Conservation (phyloP, 2,113 vertebrate genomes). For the Periophthalmodon schlosseri region DNA sequence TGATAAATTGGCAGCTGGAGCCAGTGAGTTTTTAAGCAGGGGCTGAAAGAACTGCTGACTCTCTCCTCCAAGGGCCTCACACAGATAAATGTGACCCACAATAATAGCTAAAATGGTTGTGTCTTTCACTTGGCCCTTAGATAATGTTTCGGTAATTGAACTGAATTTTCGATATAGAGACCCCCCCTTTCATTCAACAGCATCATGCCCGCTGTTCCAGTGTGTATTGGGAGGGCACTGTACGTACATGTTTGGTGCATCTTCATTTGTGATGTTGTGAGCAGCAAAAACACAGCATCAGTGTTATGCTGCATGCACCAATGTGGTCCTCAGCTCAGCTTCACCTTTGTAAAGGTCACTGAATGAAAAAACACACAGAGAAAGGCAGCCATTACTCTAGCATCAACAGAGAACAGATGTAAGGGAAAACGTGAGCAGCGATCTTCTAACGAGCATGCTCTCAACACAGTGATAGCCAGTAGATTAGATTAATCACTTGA, state of each 20-base stretch:
- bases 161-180: neutral
- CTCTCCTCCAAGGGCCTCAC: constrained; percentile 26
- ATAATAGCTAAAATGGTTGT: neutral
- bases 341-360: constrained; percentile 26
- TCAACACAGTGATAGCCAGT: too few relatives aligned
- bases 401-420: neutral
- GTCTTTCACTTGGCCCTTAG: neutral
- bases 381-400: neutral
- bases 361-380: constrained; percentile 31
- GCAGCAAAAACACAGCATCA: neutral
- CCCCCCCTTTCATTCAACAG: too few relatives aligned
- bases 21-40: constrained; percentile 37
- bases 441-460: neutral
- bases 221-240: too few relatives aligned
- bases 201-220: too few relatives aligned
- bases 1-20: constrained; percentile 40
- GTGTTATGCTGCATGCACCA: constrained; percentile 1
- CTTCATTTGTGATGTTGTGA: neutral
- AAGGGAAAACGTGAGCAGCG: neutral
- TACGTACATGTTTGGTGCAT: neutral
- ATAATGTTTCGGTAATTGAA: neutral
- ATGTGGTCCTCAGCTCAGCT: constrained; percentile 20
- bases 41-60: constrained; percentile 62
- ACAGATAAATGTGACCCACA: neutral
- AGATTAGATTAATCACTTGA: too few relatives aligned